These are phyloP conservation scores for Blomia tropicalis DNA, from an alignment of 2,888 invertebrate genomes.

Conservation along the genomic window DNA sequence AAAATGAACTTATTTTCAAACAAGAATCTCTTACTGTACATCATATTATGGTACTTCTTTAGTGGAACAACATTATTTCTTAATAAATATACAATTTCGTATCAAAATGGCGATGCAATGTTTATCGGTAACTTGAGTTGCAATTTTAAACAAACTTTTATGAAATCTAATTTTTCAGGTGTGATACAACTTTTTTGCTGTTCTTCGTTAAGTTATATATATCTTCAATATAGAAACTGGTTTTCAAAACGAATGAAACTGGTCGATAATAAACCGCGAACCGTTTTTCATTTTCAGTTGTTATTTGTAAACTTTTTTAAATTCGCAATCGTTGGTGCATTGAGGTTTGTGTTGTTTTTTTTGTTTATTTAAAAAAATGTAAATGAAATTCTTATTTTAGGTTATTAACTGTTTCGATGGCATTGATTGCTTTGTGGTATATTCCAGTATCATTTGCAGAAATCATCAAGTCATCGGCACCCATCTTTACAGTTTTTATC, in stretches of 20 bases:
- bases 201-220: constrained; percentile 53
- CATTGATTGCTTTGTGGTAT: constrained; percentile 55
- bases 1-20: background rate
- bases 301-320: background rate
- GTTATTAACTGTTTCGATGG: constrained; percentile 55
- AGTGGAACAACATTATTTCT: constrained; percentile 58
- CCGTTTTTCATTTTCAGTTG: constrained; percentile 42
- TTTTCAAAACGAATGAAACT: constrained; percentile 33
- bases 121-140: constrained; percentile 44
- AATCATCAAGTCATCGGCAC: constrained; percentile 62
- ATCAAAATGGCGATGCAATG: constrained; percentile 54
- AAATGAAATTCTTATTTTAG: constrained; percentile 35
- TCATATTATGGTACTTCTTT: constrained; percentile 50
- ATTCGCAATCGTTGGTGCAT: constrained; percentile 47
- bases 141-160: background rate
- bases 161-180: constrained; percentile 39
- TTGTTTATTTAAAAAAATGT: constrained; percentile 9
- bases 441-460: constrained; percentile 65
- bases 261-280: constrained; percentile 42
- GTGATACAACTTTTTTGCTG: constrained; percentile 60
- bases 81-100: constrained; percentile 58
- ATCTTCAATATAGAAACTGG: constrained; percentile 49
- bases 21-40: background rate
- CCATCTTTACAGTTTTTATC: constrained; percentile 58
- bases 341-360: constrained; percentile 40